phyloP scores from a whole-genome alignment of 2,113 vertebrate species.

The Tragelaphus imberbis region DNA sequence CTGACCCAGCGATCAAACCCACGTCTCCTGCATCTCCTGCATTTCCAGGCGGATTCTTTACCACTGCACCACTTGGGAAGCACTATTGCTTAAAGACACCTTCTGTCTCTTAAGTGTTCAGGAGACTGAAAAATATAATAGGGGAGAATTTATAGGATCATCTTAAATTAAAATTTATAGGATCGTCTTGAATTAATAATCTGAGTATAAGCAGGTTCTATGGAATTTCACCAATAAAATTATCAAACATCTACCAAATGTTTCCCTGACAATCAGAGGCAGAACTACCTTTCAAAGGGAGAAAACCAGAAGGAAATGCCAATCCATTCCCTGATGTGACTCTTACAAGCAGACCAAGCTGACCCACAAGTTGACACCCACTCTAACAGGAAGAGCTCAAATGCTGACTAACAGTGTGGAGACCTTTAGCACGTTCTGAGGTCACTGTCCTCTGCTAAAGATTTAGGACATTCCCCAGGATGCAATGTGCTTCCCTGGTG shows the following conservation, averaged over 20 bases:
- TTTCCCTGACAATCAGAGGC: background rate
- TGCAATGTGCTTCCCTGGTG: background rate
- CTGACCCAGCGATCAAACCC: accelerated
- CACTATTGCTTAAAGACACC: background rate
- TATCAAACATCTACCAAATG: background rate
- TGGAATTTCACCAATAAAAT: background rate
- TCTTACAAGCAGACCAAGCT: background rate
- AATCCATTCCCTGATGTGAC: background rate
- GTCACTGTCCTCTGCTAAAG: background rate
- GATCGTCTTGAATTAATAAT: background rate
- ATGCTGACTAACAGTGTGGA: background rate
- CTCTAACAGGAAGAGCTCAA: background rate
- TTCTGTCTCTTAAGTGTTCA: background rate
- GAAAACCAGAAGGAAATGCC: background rate
- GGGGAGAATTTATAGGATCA: background rate
- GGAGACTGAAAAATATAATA: background rate
- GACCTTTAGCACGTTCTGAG: background rate
- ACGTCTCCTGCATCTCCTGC: background rate
- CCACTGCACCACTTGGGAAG: background rate
- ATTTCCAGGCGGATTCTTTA: accelerated
- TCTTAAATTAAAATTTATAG: background rate
- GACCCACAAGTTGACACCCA: background rate
- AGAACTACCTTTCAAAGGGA: background rate
- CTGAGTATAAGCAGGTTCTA: background rate
- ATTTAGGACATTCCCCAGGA: background rate